Percentiles rank a stretch among this genome's conserved stretches.
Conservation (phyloP, 1,140 invertebrate genomes). For the Pseudomyrmex sp. region DNA sequence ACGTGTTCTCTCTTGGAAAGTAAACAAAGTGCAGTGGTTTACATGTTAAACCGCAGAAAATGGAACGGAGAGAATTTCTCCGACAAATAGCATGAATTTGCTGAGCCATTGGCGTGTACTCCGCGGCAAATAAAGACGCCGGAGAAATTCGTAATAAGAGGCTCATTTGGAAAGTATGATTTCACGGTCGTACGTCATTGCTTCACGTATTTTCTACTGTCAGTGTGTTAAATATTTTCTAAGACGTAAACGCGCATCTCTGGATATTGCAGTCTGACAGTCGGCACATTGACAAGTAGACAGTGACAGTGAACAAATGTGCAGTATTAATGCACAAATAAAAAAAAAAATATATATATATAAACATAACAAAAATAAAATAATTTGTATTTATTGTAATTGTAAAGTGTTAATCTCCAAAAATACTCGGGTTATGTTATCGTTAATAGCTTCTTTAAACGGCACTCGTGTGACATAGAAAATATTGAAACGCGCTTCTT, state of each 20-base stretch:
- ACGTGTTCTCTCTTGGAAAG: slow-evolving; percentile 55
- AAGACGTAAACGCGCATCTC: neutral
- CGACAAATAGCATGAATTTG: slow-evolving; percentile 60
- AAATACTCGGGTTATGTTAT: neutral
- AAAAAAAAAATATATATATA: neutral
- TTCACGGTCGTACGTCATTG: slow-evolving; percentile 58
- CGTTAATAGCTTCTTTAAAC: neutral
- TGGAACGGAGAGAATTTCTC: slow-evolving; percentile 58
- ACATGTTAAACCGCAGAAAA: slow-evolving; percentile 60
- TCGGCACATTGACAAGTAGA: neutral
- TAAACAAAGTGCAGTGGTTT: slow-evolving; percentile 59
- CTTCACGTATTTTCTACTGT: slow-evolving; percentile 29
- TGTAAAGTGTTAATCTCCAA: neutral
- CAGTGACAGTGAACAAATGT: neutral
- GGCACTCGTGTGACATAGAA: neutral
- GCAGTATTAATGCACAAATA: neutral
- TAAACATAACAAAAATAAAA: neutral
- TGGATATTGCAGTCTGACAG: neutral
- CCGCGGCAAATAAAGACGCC: slow-evolving; percentile 47
- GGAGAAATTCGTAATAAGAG: slow-evolving; percentile 56
- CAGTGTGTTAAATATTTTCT: slow-evolving; percentile 5
- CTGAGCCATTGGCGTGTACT: slow-evolving; percentile 59
- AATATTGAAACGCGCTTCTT: slow-evolving; percentile 7
- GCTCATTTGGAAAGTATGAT: slow-evolving; percentile 58
- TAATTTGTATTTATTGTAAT: neutral